Conservation (phyloP, 2,113 vertebrate species). For the Scopus umbretta region DNA sequence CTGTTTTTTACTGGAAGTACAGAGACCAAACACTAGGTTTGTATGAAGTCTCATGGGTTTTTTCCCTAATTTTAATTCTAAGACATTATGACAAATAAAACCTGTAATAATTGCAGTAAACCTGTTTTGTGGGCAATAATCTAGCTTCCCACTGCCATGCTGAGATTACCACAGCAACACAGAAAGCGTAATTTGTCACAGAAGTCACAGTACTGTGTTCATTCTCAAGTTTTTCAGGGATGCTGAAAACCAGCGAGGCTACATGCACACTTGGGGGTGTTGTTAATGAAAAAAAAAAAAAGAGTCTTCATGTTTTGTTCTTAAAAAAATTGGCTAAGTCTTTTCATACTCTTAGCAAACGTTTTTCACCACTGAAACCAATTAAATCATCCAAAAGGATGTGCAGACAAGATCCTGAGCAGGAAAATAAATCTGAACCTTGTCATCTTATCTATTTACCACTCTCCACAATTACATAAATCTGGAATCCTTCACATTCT, state of each 20-base stretch:
- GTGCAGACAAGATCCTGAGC: background rate
- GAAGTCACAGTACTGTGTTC: background rate
- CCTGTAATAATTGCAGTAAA: background rate
- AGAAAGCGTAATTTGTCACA: background rate
- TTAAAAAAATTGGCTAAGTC: background rate
- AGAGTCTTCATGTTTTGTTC: too few relatives aligned
- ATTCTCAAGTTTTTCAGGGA: background rate
- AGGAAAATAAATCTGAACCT: background rate
- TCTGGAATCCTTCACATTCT: background rate
- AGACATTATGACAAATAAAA: background rate
- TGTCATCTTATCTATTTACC: background rate
- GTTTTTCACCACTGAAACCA: background rate
- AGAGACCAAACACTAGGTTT: background rate
- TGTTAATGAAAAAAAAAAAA: background rate
- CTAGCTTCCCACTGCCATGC: background rate
- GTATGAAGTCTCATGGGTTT: rapidly evolving
- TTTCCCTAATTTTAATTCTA: background rate
- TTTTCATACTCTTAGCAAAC: background rate
- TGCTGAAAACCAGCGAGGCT: background rate
- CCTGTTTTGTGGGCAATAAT: background rate
- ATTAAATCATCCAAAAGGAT: background rate
- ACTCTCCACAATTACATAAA: background rate
- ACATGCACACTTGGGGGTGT: too few relatives aligned
- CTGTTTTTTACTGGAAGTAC: background rate
- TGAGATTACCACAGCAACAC: background rate